phyloP scores from a whole-genome alignment of 2,113 vertebrate species.

The Bettongia penicillata region DNA sequence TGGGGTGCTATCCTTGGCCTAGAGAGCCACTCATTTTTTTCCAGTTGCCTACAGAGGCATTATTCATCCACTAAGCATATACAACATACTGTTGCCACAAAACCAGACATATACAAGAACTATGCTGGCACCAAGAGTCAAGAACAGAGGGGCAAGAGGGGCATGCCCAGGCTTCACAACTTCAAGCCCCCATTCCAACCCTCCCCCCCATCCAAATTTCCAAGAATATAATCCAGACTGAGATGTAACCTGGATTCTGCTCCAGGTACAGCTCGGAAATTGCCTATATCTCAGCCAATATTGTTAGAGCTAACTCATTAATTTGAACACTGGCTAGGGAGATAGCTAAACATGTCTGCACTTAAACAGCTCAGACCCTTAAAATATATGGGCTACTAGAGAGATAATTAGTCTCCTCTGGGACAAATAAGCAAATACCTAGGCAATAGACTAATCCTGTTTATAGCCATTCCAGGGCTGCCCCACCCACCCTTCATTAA shows the following conservation, averaged over 20 bases:
- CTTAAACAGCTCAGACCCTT: constrained; percentile 47
- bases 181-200: background rate
- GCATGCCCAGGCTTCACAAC: background rate
- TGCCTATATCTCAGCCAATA: background rate
- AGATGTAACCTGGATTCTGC: background rate
- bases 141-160: background rate
- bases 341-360: constrained; percentile 51
- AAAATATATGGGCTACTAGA: constrained; percentile 45
- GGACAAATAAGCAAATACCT: background rate
- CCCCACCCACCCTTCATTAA: constrained; percentile 22
- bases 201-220: background rate
- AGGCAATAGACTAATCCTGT: constrained; percentile 4
- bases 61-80: background rate
- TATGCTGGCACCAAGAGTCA: background rate
- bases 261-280: background rate
- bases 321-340: background rate
- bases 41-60: background rate
- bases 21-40: background rate
- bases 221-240: background rate
- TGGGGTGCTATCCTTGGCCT: background rate
- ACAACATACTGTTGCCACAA: background rate
- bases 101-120: background rate
- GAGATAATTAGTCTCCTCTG: constrained; percentile 36
- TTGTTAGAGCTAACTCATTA: background rate
- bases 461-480: background rate